These are phyloP conservation scores for Sebastolobus altivelis DNA, from an alignment of 2,797 vertebrate species.

Conservation along the genomic window DNA sequence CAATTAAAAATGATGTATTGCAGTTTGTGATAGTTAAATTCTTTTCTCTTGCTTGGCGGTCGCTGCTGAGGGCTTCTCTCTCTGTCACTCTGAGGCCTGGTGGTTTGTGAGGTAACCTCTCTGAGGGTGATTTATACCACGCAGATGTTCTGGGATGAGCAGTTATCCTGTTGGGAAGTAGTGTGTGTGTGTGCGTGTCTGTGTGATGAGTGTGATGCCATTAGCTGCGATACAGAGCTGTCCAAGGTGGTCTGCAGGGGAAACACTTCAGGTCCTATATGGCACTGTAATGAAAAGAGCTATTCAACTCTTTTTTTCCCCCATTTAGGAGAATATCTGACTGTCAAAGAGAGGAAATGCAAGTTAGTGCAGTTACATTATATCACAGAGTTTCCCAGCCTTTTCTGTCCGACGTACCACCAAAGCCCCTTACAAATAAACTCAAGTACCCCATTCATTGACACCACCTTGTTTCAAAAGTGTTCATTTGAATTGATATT, in stretches of 20 bases:
- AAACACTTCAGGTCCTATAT: conserved; percentile 48
- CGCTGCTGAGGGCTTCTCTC: conserved; percentile 55
- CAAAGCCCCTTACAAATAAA: not conserved
- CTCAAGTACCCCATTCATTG: not conserved
- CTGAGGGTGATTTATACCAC: conserved; percentile 71
- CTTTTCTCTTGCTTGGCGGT: conserved; percentile 36
- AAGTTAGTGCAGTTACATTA: not conserved
- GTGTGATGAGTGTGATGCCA: conserved; percentile 48
- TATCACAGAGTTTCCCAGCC: not conserved
- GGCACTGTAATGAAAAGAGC: conserved; percentile 32
- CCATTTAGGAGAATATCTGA: not conserved
- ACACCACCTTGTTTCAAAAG: not conserved
- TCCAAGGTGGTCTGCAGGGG: conserved; percentile 46
- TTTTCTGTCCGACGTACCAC: not conserved
- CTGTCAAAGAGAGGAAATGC: conserved; percentile 4
- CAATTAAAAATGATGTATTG: conserved; percentile 67
- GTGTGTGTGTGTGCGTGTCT: conserved; percentile 41
- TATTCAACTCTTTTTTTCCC: conserved; percentile 6
- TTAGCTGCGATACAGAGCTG: conserved; percentile 38
- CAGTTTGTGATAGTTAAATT: conserved; percentile 60
- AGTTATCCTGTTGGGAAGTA: conserved; percentile 55
- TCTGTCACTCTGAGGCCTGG: conserved; percentile 54
- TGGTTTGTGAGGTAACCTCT: conserved; percentile 70
- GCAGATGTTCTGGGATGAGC: conserved; percentile 76
- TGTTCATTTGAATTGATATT: not conserved